These are phyloP conservation scores for Metalampra italica DNA, from an alignment of 2,888 invertebrate genomes.

Conservation along the genomic window DNA sequence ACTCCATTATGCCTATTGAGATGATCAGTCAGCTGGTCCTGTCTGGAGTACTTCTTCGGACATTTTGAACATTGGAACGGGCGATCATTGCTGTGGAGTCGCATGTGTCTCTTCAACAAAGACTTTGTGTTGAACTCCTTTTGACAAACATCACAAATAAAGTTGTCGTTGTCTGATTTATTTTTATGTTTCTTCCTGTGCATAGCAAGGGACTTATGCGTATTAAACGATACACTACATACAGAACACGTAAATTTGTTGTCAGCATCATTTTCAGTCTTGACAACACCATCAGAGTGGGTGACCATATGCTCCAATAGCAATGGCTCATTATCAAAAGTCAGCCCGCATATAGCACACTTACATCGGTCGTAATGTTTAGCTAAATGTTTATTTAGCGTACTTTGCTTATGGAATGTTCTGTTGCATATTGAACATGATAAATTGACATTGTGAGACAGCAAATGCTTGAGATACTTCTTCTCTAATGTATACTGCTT, in stretches of 20 bases:
- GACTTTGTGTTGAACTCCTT: constrained; percentile 60
- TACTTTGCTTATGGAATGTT: constrained; percentile 36
- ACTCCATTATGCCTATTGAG: constrained; percentile 76
- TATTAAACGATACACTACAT: constrained; percentile 74
- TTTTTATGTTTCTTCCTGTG: constrained; percentile 50
- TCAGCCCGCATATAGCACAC: constrained; percentile 28
- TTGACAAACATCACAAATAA: constrained; percentile 66
- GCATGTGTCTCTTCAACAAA: constrained; percentile 66
- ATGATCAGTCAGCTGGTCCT: constrained; percentile 77
- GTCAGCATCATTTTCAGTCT: constrained; percentile 29
- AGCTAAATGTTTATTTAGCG: constrained; percentile 48
- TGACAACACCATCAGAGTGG: constrained; percentile 22
- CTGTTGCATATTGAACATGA: constrained; percentile 48
- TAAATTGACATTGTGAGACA: constrained; percentile 46
- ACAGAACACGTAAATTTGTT: constrained; percentile 59
- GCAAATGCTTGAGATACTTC: constrained; percentile 65
- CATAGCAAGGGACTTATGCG: constrained; percentile 66
- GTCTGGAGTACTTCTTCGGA: constrained; percentile 75
- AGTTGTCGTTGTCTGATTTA: constrained; percentile 34
- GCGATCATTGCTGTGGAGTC: constrained; percentile 72
- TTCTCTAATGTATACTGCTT: constrained; percentile 67
- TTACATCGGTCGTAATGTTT: constrained; percentile 32
- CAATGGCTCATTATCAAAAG: constrained; percentile 22
- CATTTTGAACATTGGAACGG: constrained; percentile 77
- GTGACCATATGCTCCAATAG: constrained; percentile 27